Base-by-base conservation (phyloP, 2,888 invertebrate genomes). In the Aelia acuminata region DNA sequence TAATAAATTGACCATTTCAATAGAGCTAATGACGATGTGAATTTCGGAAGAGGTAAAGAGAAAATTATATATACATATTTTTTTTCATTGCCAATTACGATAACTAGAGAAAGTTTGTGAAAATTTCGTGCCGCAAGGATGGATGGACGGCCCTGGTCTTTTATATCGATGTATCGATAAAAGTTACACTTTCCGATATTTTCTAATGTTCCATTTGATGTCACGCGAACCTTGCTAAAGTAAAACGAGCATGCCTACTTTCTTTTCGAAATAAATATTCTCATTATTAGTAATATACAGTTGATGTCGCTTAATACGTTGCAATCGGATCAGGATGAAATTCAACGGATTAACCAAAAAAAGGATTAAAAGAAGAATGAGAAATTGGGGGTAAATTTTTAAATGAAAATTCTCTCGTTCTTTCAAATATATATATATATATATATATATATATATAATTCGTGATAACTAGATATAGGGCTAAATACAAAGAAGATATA, bases 111-210 rank as follows among this genome's bases (percentile, higher is more conserved):
- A 31, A 63, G 63, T 63, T 26, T 63, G 63, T 15, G 15, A 63
- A 63, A 63, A 63, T 31, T 13, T 26, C 63, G 26, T 63, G 63
- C 15, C 31, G 31, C 1, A 63, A 63, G 31, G 63, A 63, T 31
- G 63, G 15, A 63, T 15, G 63, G 5, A 3, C 31, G 31, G 13
- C 63, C 11, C 11, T n/a, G n/a, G 57, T 31, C 63, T 63, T 31
- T 63, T 31, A 31, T 63, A 26, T 63, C 63, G 63, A 63, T 63
- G 63, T 4, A 31, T 63, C 63, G 63, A 63, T 63, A 31, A 63
- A 15, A 26, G 26, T 63, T 31, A 63, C 63, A 63, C 63, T 63
- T 15, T 63, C 63, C 63, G 63, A 63, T 63, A 63, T 63, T 63
- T 63, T 63, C 31, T 31, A 26, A 63, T 31, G 63, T 10, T 53